Conservation (phyloP, 2,113 vertebrate genomes). For the Cariama cristata region DNA sequence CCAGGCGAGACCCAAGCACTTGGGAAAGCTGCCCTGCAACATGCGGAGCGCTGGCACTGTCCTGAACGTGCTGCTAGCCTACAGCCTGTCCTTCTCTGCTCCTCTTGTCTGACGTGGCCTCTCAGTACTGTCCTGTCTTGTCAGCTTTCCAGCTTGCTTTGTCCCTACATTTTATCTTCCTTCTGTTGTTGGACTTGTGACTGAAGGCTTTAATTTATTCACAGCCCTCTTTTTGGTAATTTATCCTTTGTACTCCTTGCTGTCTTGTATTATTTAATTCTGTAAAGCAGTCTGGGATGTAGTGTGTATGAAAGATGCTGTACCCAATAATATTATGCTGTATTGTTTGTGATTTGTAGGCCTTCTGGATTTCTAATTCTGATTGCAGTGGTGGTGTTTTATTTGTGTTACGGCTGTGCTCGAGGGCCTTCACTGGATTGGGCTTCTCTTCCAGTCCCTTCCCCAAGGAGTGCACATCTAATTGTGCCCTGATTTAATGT, state of each 20-base stretch:
- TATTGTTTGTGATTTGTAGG: constrained; percentile 50
- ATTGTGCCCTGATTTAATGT: not conserved
- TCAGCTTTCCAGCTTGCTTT: not conserved
- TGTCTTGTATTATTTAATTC: constrained; percentile 63
- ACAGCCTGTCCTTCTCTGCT: not conserved
- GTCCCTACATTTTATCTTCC: not conserved
- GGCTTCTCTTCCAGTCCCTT: not conserved
- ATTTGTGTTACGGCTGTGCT: not conserved
- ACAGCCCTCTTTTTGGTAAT: constrained; percentile 29
- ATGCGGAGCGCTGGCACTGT: not conserved
- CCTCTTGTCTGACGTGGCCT: not conserved
- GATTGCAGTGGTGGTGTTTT: not conserved
- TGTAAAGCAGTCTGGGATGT: constrained; percentile 39
- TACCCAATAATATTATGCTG: constrained; percentile 49
- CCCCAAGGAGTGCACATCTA: not conserved
- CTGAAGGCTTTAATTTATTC: constrained; percentile 55
- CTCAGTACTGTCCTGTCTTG: not conserved
- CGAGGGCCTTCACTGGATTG: not conserved
- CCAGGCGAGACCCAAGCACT: not conserved
- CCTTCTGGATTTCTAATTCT: constrained; percentile 32
- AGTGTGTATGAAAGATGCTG: constrained; percentile 15
- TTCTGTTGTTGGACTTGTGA: not conserved
- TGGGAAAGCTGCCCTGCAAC: not conserved
- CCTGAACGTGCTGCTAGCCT: not conserved
- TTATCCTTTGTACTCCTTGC: constrained; percentile 53